Base-by-base conservation (phyloP, 2,113 vertebrate genomes). In the Sapajus apella region DNA sequence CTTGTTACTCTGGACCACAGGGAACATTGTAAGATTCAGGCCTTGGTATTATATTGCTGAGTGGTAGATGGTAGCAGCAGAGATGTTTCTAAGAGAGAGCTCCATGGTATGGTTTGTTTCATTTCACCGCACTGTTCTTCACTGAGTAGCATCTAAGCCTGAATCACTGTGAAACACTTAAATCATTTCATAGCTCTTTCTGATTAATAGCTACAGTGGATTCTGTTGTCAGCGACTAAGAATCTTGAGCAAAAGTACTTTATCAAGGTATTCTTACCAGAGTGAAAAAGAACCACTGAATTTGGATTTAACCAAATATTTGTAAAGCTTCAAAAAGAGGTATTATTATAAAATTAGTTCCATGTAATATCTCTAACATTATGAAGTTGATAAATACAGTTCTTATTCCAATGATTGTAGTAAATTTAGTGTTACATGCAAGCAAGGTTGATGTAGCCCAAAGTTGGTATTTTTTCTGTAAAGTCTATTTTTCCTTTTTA, bases 401-500 rank as follows among this genome's bases (percentile, higher is more conserved):
- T 91, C 14, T 56, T 47, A 72, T 87, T 72, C 68, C n/a, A 37
- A 11, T 64, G n/a, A 77, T 47, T n/a, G 73, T n/a, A 4, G 0
- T 32, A 73, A 96, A 80, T 81, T 96, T 94, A 95, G 83, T 85
- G 81, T 73, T 84, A 16, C 43, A 61, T 43, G 5, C 73, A n/a
- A 40, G 8, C 50, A 91, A 87, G 12, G 50, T 96, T 97, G 96
- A 96, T 90, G 82, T 73, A 47, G 80, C 77, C 77, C n/a, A 80
- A 0, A 1, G 37, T 86, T 90, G 43, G 56, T 64, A 30, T 75
- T 91, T 96, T 97, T 90, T 96, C 56, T 40, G 18, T 88, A 75
- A 88, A 96, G 72, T 97, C 94, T 96, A 86, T 82, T 96, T 92
- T 95, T 27, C 18, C 1, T 30, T 37, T 94, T 77, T 58, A 91